Evolutionary conservation across 2,113 vertebrate genomes (phyloP).

Genomic region (Abramis brama): DNA sequence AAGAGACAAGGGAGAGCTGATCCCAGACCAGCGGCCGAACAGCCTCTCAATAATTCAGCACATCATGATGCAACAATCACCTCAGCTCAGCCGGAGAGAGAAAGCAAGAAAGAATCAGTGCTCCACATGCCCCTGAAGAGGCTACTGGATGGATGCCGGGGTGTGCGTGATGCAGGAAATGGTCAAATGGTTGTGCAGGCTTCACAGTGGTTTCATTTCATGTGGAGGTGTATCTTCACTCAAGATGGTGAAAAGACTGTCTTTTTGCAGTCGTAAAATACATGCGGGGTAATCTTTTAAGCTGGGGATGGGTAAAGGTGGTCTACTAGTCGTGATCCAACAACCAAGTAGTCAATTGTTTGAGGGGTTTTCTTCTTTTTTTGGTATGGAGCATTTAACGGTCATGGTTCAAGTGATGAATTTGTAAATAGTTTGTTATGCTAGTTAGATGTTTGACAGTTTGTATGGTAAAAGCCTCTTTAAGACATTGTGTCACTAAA

Average conservation of each 20-base stretch:
- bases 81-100: constrained; percentile 30
- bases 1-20: constrained; percentile 47
- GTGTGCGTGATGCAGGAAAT: constrained; percentile 16
- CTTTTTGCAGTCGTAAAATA: constrained; percentile 1
- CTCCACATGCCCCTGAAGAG: constrained; percentile 37
- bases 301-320: neutral
- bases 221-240: neutral
- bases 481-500: neutral
- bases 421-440: neutral
- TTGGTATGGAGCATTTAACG: neutral
- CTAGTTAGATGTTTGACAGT: neutral
- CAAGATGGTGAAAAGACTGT: constrained; percentile 12
- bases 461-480: neutral
- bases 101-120: constrained; percentile 28
- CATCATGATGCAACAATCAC: constrained; percentile 50
- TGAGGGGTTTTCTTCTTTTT: neutral
- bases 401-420: neutral
- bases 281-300: constrained; percentile 5
- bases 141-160: neutral
- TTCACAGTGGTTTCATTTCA: constrained; percentile 10
- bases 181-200: constrained; percentile 16
- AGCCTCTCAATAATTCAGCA: constrained; percentile 57
- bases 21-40: constrained; percentile 36
- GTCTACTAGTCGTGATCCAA: neutral
- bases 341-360: neutral